Percentiles rank a stretch among this genome's conserved stretches.
These are phyloP conservation scores for Drosophila varians DNA, from an alignment of 1,140 invertebrate species.

Conservation along the genomic window DNA sequence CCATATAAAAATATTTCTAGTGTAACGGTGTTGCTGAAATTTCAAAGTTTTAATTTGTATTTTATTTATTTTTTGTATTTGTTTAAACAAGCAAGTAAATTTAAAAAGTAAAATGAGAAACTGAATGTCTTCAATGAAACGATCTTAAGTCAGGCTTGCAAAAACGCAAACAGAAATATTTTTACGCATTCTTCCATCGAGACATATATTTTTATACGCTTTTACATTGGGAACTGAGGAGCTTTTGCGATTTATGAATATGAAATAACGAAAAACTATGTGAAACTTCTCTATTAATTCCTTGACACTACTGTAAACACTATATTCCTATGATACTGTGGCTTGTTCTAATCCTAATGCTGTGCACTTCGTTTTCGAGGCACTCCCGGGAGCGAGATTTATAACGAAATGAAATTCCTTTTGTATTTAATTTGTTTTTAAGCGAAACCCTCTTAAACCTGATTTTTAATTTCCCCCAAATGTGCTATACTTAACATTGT, in stretches of 20 bases:
- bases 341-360: constrained; percentile 53
- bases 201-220: constrained; percentile 65
- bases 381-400: constrained; percentile 47
- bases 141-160: background rate
- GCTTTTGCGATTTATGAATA: constrained; percentile 4
- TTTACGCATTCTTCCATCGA: background rate
- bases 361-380: constrained; percentile 71
- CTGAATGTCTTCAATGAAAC: background rate
- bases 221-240: constrained; percentile 35
- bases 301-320: constrained; percentile 10
- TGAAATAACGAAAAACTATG: background rate
- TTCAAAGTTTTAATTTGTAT: background rate
- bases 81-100: background rate
- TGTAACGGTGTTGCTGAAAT: background rate
- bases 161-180: background rate
- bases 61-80: background rate
- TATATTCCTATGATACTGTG: constrained; percentile 46
- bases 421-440: constrained; percentile 74
- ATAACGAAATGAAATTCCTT: constrained; percentile 57
- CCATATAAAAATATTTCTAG: background rate
- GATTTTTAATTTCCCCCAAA: constrained; percentile 31
- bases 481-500: constrained; percentile 55
- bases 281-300: constrained; percentile 14
- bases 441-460: constrained; percentile 50
- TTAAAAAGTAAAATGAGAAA: background rate